Base-by-base conservation (phyloP, 2,888 invertebrate genomes). In the Hemistola chrysoprasaria region DNA sequence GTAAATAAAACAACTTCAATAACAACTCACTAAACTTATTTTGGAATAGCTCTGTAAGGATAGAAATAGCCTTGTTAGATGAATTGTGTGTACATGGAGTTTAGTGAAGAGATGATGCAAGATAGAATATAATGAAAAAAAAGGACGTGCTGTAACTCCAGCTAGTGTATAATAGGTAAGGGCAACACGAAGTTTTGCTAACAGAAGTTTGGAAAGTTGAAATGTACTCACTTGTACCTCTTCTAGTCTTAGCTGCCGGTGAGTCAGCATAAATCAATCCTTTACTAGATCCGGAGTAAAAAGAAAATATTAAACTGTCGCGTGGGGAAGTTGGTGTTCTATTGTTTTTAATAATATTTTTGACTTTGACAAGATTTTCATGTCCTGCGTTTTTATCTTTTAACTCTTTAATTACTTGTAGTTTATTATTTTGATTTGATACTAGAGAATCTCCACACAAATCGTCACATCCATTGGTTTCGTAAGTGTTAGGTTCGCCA, bases 221-320 rank as follows among this genome's bases (percentile, higher is more conserved):
- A n/a, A n/a, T n/a, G n/a, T 16, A 16, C 16, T 16, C 4, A 16
- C 16, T 22, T 28, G 41, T 40, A 40, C 45, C 49, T 50, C 23
- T 26, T 11, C 39, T 33, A 25, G 34, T 49, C 8, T 31, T 34
- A 4, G 21, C 16, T 6, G 8, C 23, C 16, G 16, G 16, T 1
- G n/a, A 16, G 24, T 42, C 46, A 3, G 24, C 39, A 20, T 7
- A 6, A 26, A 46, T 30, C 28, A 35, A 48, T 26, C 46, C 41
- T 53, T 62, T 62, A 32, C 50, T 58, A 4, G 52, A 50, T 16
- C 53, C 53, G 2, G 55, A 58, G 45, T 56, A 28, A 32, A 34
- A 46, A 27, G 57, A 57, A 39, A 34, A 40, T 34, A 42, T 26
- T n/a, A 53, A 53, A 9, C 46, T 40, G 22, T 9, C 25, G 8